Evolutionary conservation across 35 echinoderm and acorn worm species (phyloP).

Genomic region (Diadema setosum): DNA sequence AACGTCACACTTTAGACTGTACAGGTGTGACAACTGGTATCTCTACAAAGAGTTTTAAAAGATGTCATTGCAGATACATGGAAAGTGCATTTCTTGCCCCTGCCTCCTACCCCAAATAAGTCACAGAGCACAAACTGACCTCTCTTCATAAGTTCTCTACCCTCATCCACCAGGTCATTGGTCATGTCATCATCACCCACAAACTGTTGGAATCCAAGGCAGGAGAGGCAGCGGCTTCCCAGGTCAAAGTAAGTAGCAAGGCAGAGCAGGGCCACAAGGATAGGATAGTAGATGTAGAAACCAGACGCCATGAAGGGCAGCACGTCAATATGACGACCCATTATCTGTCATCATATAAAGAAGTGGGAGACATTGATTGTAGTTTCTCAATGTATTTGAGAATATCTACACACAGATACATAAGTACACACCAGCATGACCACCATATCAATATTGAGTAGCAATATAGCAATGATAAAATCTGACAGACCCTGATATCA

Average conservation of each 20-base stretch:
- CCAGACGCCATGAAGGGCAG: constrained; percentile 87
- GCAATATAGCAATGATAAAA: no score
- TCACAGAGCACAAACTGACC: constrained; percentile 17
- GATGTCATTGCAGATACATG: no score
- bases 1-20: no score
- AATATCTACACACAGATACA: no score
- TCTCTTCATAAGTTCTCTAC: constrained; percentile 81
- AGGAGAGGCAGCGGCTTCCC: constrained; percentile 84
- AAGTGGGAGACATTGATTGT: no score
- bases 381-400: no score
- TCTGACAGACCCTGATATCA: no score
- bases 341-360: constrained; percentile 75
- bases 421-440: no score
- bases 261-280: constrained; percentile 83
- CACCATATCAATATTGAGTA: no score
- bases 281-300: constrained; percentile 98
- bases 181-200: constrained; percentile 99
- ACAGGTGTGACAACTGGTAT: no score
- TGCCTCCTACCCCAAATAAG: constrained; percentile 30
- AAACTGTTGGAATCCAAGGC: constrained; percentile 99
- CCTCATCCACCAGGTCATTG: constrained; percentile 80
- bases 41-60: no score
- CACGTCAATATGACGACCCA: constrained; percentile 85
- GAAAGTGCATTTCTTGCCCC: constrained; percentile 51
- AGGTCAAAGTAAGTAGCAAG: constrained; percentile 96